Conservation (phyloP, 2,113 vertebrate genomes). For the Acanthochromis polyacanthus region DNA sequence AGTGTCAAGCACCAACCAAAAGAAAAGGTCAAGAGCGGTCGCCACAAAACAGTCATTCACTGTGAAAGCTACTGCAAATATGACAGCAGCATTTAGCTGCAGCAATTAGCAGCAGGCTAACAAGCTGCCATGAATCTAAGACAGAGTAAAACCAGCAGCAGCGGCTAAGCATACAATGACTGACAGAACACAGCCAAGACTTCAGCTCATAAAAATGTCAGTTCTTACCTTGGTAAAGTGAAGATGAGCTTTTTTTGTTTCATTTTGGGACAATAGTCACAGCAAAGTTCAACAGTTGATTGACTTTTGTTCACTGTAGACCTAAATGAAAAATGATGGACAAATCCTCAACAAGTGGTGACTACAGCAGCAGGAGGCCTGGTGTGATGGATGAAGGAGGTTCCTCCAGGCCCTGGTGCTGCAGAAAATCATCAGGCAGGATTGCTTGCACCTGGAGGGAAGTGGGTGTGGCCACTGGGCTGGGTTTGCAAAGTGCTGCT, state of each 20-base stretch:
- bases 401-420: too few relatives aligned
- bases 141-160: not conserved
- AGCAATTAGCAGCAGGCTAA: constrained; percentile 4
- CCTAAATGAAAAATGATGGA: too few relatives aligned
- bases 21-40: not conserved
- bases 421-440: too few relatives aligned
- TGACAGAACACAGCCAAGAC: not conserved
- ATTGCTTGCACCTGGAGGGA: too few relatives aligned
- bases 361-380: not conserved
- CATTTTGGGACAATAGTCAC: not conserved
- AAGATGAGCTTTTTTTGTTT: not conserved
- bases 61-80: not conserved
- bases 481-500: too few relatives aligned
- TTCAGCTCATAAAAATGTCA: not conserved
- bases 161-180: constrained; percentile 6
- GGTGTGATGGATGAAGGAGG: too few relatives aligned
- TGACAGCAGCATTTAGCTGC: not conserved
- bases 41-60: too few relatives aligned
- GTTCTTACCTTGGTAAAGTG: constrained; percentile 14
- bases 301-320: too few relatives aligned
- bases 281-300: too few relatives aligned
- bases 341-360: too few relatives aligned
- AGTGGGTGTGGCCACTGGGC: too few relatives aligned
- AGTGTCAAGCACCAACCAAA: not conserved
- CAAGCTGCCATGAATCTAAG: too few relatives aligned